Evolutionary conservation across 2,113 vertebrate species (phyloP), one percentile per base, ranked within the genome.

Genomic region (Ptychochromis oligacanthus): DNA sequence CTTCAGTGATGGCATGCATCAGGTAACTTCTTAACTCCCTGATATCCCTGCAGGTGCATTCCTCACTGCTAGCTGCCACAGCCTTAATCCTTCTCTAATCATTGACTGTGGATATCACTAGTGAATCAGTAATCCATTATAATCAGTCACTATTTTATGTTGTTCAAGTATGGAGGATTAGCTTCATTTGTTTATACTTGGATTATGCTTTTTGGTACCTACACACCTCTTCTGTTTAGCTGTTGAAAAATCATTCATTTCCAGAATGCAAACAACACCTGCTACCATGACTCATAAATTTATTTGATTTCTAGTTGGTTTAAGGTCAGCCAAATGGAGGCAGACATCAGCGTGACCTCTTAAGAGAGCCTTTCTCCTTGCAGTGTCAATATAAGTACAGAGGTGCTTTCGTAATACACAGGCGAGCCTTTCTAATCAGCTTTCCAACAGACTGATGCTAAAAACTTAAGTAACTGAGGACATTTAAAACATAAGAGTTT

Each of bases 351-450:
- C 55, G 6, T 55, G 84, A 85, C 88, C 87, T 86, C 78, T 61
- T 6, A 4, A 46, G 28, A 74, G 31, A 75, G 36, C n/a, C 54
- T 67, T 87, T 88, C 77, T 91, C 83, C 89, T 89, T 83, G 81
- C 60, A 80, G 79, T 28, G 77, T 85, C 78, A 81, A 82, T 55
- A 87, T 4, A 5, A 70, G 80, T 12, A 11, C 57, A 26, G 57
- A 22, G 22, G 11, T 59, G 22, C 22, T 82, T 75, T n/a, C 13
- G 8, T 75, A 77, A 76, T 28, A 20, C 55, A 75, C 22, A 65
- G 31, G 26, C 20, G 2, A 14, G 43, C 49, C 6, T 28, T 60
- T 85, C 86, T 91, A 87, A 91, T 92, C 88, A 81, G 75, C 54
- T 10, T 79, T 52, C 65, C 36, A 11, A 3, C 36, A 62, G 18